These are phyloP conservation scores for Lepisosteus osseus DNA, from an alignment of 2,113 vertebrate species.

Conservation along the genomic window DNA sequence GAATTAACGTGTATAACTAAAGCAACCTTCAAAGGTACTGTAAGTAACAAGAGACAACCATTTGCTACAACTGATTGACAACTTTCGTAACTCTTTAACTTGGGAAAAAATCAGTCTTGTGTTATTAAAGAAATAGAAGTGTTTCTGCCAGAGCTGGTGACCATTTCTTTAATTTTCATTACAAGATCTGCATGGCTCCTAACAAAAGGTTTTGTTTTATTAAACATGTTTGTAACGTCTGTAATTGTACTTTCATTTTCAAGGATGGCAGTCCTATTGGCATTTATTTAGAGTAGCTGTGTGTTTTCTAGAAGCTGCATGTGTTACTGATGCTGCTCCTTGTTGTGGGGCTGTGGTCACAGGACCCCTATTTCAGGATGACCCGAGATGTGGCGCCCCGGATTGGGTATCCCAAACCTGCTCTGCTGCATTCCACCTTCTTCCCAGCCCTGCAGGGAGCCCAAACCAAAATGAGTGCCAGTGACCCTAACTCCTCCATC, in stretches of 20 bases:
- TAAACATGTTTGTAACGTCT: no score
- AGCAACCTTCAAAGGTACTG: not conserved
- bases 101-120: no score
- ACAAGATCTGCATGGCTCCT: no score
- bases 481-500: slow-evolving; percentile 91
- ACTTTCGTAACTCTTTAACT: not conserved
- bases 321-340: not conserved
- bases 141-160: no score
- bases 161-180: no score
- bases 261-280: no score
- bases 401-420: slow-evolving; percentile 86
- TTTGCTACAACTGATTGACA: not conserved
- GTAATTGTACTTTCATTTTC: no score
- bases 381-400: slow-evolving; percentile 92
- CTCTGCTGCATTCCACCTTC: slow-evolving; percentile 90
- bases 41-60: not conserved
- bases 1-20: no score
- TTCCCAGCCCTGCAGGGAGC: slow-evolving; percentile 96
- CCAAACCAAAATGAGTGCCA: slow-evolving; percentile 97
- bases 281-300: no score
- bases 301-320: no score
- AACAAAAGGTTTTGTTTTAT: no score
- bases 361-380: slow-evolving; percentile 98
- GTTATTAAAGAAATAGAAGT: no score
- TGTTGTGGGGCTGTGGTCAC: slow-evolving; percentile 17